These are phyloP conservation scores for Hylomyscus alleni DNA, from an alignment of 2,797 vertebrate species.

Conservation along the genomic window DNA sequence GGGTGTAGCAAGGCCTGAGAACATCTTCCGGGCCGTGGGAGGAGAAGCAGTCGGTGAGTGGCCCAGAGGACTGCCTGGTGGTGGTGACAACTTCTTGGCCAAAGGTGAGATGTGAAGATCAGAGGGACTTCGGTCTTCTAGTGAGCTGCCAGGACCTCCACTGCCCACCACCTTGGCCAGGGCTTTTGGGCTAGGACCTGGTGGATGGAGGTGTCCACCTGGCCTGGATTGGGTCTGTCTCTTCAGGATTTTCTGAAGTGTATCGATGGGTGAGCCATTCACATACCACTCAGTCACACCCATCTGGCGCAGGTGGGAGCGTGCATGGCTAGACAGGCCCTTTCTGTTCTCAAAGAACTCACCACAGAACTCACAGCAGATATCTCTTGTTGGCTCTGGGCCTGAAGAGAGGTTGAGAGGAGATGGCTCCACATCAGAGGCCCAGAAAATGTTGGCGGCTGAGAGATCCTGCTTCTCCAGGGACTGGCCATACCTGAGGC, in stretches of 20 bases:
- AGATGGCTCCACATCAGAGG: constrained; percentile 92
- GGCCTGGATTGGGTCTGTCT: constrained; percentile 92
- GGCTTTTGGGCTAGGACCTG: constrained; percentile 89
- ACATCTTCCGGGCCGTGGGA: constrained; percentile 91
- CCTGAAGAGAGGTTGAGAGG: constrained; percentile 91
- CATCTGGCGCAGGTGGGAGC: constrained; percentile 95
- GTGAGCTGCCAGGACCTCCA: constrained; percentile 78
- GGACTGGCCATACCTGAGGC: constrained; percentile 86
- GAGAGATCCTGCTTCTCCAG: constrained; percentile 86
- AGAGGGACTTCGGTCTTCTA: constrained; percentile 84
- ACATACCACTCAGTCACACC: constrained; percentile 94
- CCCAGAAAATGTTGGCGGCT: constrained; percentile 92
- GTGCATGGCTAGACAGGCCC: constrained; percentile 95
- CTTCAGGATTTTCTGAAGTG: constrained; percentile 95
- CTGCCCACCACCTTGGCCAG: constrained; percentile 85
- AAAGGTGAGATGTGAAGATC: constrained; percentile 85
- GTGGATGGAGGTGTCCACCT: constrained; percentile 83
- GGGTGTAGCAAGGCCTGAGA: constrained; percentile 86
- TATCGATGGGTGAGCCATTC: constrained; percentile 96
- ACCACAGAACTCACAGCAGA: constrained; percentile 95
- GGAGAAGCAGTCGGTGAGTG: constrained; percentile 88
- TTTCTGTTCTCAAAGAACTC: constrained; percentile 97
- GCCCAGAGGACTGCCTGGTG: constrained; percentile 86
- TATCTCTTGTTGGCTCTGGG: constrained; percentile 90
- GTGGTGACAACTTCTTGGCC: constrained; percentile 86